Evolutionary conservation across 2,888 invertebrate genomes (phyloP), one percentile per base, ranked within the genome.

Genomic region (Danaus chrysippus): DNA sequence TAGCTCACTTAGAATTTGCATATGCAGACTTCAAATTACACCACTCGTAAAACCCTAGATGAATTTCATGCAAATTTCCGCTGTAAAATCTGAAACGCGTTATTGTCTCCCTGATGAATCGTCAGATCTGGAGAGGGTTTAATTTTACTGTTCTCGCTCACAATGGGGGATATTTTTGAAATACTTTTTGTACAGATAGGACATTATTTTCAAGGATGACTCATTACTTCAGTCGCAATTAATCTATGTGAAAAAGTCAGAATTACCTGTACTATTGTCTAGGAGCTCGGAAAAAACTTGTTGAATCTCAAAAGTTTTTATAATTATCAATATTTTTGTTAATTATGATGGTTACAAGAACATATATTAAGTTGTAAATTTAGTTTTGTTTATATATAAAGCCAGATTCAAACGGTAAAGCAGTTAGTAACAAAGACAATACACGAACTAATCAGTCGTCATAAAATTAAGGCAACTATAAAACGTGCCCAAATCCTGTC

Each of bases 391-490:
- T 23, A 23, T 23, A 34, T 34, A 34, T 5, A 34, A 34, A 9
- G 17, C 12, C 49, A 49, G 49, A 17, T 34, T 34, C 41, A 41
- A 54, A 54, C 10, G 34, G 9, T n/a, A 10, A 54, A 54, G 41
- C 54, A 55, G 34, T 56, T 58, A 17, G 17, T 49, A 12, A 49
- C 49, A 55, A 9, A 34, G 10, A 43, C 56, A 67, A 58, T 52
- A 56, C 62, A 62, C 59, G 23, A 77, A 73, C 79, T 80, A 81
- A 82, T 83, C 79, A 78, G 74, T 15, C 66, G 65, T 75, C 79
- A 74, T 81, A 80, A 82, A 82, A 79, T 81, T 76, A 79, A 75
- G 68, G 65, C 74, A 76, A 80, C 82, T 79, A 81, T 83, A 84
- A 83, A 82, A 79, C 73, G 69, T 71, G 76, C 74, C 76, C 76